Percentiles rank a stretch among this genome's conserved stretches.
phyloP scores from a whole-genome alignment of 2,888 invertebrate species.

The Lasius platythorax region DNA sequence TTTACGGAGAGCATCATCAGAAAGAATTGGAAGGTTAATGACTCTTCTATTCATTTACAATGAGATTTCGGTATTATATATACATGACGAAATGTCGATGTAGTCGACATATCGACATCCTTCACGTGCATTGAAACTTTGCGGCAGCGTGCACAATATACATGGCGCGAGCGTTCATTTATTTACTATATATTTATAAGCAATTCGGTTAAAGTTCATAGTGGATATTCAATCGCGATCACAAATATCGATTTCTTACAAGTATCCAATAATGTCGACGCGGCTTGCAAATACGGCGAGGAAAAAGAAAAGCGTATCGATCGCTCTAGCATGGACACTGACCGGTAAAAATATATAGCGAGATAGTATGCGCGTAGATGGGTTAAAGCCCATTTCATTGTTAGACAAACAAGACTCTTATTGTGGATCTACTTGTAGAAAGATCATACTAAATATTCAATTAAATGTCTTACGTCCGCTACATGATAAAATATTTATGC shows the following conservation, averaged over 20 bases:
- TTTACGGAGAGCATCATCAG: not conserved
- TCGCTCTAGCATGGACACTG: conserved; percentile 68
- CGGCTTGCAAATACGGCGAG: conserved; percentile 42
- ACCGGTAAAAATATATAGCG: conserved; percentile 65
- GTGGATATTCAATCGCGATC: conserved; percentile 26
- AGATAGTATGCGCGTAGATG: conserved; percentile 53
- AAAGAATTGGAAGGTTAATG: conserved; percentile 3
- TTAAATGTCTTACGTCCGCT: conserved; percentile 2
- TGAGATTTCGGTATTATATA: conserved; percentile 31
- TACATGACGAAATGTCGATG: conserved; percentile 35
- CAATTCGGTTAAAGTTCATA: not conserved
- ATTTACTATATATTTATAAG: conserved; percentile 50
- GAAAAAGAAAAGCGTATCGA: conserved; percentile 69
- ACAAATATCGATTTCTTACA: conserved; percentile 43
- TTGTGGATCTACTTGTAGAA: conserved; percentile 12
- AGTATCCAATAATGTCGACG: conserved; percentile 46
- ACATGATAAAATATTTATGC: conserved; percentile 40
- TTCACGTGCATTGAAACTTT: conserved; percentile 21
- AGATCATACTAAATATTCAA: conserved; percentile 39
- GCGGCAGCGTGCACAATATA: not conserved
- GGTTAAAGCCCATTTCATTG: conserved; percentile 36
- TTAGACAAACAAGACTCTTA: conserved; percentile 33
- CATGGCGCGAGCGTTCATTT: conserved; percentile 15
- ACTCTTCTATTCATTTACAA: conserved; percentile 30
- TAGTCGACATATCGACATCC: conserved; percentile 40